Evolutionary conservation across 2,113 vertebrate genomes (phyloP).

Genomic region (Neolamprologus caudopunctatus): DNA sequence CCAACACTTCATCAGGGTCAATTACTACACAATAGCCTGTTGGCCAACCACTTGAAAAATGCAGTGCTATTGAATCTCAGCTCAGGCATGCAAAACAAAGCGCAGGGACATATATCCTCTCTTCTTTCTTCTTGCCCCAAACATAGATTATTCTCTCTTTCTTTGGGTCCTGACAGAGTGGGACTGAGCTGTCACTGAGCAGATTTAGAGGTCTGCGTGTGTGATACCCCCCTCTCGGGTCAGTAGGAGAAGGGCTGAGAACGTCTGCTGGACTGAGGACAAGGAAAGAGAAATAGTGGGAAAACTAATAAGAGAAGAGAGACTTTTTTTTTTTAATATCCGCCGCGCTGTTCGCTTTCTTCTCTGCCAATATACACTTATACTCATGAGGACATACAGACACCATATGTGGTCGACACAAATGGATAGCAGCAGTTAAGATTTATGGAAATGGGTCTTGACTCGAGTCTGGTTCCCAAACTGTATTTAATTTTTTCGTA

Average conservation of each 20-base stretch:
- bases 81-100: slow-evolving; percentile 67
- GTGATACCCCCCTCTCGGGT: slow-evolving; percentile 57
- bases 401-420: slow-evolving; percentile 17
- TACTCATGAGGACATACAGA: slow-evolving; percentile 8
- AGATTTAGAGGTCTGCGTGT: slow-evolving; percentile 74
- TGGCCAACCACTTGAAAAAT: slow-evolving; percentile 57
- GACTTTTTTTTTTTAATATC: slow-evolving; percentile 41
- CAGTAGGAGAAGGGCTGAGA: slow-evolving; percentile 50
- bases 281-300: slow-evolving; percentile 61
- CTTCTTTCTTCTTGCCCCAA: slow-evolving; percentile 52
- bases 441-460: neutral
- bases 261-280: slow-evolving; percentile 29
- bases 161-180: slow-evolving; percentile 67
- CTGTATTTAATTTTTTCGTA: neutral
- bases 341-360: slow-evolving; percentile 12
- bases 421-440: neutral
- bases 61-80: slow-evolving; percentile 58
- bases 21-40: slow-evolving; percentile 67
- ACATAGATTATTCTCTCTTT: slow-evolving; percentile 70
- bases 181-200: slow-evolving; percentile 68
- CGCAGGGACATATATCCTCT: slow-evolving; percentile 55
- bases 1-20: slow-evolving; percentile 70
- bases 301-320: slow-evolving; percentile 43
- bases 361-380: slow-evolving; percentile 12
- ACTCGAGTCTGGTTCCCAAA: neutral